These are phyloP conservation scores for Polyommatus icarus DNA, from an alignment of 2,888 invertebrate genomes.

Conservation along the genomic window DNA sequence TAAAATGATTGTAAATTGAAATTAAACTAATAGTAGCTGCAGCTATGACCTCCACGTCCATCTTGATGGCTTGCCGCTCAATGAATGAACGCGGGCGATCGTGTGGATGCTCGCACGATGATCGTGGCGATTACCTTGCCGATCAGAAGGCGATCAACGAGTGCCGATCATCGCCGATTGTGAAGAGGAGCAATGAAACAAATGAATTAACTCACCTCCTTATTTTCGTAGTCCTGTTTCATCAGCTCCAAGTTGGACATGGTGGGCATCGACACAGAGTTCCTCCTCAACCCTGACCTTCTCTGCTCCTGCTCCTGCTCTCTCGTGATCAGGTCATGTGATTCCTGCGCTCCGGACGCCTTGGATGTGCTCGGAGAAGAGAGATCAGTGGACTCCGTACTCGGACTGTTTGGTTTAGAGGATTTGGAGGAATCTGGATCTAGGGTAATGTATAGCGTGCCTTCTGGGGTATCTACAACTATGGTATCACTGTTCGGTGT, in stretches of 20 bases:
- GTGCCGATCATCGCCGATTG: too few species aligned
- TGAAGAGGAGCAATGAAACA: too few species aligned
- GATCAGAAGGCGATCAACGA: too few species aligned
- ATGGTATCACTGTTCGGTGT: constrained; percentile 71
- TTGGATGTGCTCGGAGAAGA: constrained; percentile 57
- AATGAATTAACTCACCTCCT: constrained; percentile 54
- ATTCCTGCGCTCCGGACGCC: constrained; percentile 56
- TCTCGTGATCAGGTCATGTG: constrained; percentile 55
- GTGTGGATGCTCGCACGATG: too few species aligned
- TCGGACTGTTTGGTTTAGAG: constrained; percentile 51
- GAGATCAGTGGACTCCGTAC: constrained; percentile 53
- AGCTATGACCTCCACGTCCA: too few species aligned
- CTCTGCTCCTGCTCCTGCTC: constrained; percentile 57
- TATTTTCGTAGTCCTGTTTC: constrained; percentile 65
- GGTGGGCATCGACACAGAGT: constrained; percentile 87
- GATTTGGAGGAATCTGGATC: constrained; percentile 61
- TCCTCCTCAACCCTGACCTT: constrained; percentile 76
- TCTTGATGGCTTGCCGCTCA: too few species aligned
- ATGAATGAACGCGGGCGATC: too few species aligned
- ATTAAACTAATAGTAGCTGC: too few species aligned
- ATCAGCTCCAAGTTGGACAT: constrained; percentile 84
- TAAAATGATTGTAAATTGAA: too few species aligned
- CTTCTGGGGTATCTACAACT: constrained; percentile 73
- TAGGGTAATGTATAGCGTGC: constrained; percentile 70
- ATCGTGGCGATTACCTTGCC: too few species aligned